phyloP scores from a whole-genome alignment of 1,140 invertebrate genomes.

The Halictus rubicundus region DNA sequence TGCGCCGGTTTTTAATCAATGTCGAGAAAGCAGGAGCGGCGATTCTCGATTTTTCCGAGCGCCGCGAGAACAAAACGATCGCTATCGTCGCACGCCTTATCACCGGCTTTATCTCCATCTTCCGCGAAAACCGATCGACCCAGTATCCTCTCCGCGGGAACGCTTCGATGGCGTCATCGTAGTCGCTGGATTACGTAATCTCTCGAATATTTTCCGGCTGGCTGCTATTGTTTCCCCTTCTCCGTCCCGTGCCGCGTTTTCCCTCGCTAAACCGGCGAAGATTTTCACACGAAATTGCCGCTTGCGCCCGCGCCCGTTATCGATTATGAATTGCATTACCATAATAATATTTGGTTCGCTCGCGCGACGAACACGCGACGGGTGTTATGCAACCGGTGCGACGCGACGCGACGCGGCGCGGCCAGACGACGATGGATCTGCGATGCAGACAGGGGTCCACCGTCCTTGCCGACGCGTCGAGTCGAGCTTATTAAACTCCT shows the following conservation, averaged over 20 bases:
- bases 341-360: conserved; percentile 48
- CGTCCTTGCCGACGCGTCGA: too few species aligned
- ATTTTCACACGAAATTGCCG: background rate
- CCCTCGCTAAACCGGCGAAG: background rate
- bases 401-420: too few species aligned
- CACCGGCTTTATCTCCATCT: background rate
- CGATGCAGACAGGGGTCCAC: conserved; percentile 1
- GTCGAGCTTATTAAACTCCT: background rate
- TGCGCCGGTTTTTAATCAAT: too few species aligned
- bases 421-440: conserved; percentile 11
- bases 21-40: background rate
- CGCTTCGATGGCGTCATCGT: too few species aligned
- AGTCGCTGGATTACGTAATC: background rate
- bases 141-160: background rate
- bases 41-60: background rate
- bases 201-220: background rate
- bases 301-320: background rate
- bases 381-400: conserved; percentile 31
- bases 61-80: conserved; percentile 1
- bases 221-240: background rate
- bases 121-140: background rate
- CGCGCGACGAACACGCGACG: conserved; percentile 25
- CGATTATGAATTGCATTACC: conserved; percentile 23
- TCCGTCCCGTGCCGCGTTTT: background rate
- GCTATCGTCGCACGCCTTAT: background rate